Percentiles rank a stretch among this genome's conserved stretches.
These are phyloP conservation scores for Marmota monax DNA, from an alignment of 2,113 vertebrate genomes.

Conservation along the genomic window DNA sequence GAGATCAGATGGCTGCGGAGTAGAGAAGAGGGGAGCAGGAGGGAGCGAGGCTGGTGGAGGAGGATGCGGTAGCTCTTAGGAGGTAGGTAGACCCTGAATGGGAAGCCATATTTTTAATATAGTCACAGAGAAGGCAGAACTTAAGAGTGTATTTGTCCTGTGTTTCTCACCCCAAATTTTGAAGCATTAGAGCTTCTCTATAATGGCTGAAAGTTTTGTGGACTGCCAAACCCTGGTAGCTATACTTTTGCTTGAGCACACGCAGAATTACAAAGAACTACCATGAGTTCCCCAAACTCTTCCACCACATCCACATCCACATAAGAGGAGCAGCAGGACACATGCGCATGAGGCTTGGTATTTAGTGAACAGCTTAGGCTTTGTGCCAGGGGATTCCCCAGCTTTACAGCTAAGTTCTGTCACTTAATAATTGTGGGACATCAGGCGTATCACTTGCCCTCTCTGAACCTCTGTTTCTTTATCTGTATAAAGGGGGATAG, in stretches of 20 bases:
- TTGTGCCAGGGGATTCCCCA: no score
- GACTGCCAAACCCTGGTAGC: neutral
- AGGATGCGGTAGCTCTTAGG: neutral
- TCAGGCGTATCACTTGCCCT: neutral
- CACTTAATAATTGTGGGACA: neutral
- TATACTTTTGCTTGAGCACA: neutral
- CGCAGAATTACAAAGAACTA: neutral
- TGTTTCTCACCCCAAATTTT: neutral
- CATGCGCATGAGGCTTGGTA: accelerated
- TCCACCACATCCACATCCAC: accelerated
- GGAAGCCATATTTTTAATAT: neutral
- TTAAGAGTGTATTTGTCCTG: neutral
- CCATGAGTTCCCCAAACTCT: neutral
- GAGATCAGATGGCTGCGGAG: neutral
- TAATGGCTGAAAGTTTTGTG: neutral
- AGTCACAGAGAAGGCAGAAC: neutral
- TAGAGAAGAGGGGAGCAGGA: neutral
- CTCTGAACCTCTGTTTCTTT: constrained; percentile 25
- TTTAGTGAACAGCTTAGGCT: neutral
- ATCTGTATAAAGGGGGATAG: neutral
- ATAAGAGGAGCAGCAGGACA: neutral
- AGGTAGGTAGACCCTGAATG: neutral
- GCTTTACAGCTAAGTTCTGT: neutral
- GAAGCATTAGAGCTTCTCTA: neutral
- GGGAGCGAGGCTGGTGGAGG: no score